Base-by-base conservation (phyloP, 2,888 invertebrate species). In the Diabrotica balteata region DNA sequence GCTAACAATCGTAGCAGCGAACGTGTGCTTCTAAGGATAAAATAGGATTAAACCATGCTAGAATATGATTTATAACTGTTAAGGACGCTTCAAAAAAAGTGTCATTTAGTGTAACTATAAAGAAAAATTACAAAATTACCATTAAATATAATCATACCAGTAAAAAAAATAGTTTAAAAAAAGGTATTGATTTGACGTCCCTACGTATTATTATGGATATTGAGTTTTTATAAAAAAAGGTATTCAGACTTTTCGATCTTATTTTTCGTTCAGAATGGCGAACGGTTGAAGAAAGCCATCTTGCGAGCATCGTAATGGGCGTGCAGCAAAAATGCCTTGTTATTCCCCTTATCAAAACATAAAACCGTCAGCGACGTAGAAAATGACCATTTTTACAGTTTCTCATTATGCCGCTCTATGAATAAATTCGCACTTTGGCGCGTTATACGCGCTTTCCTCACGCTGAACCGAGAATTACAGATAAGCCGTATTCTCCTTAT, bases 381-480 rank as follows among this genome's bases (percentile, higher is more conserved):
- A 85, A 85, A 85, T 85, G 85, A 84, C 84, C 85, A 86, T 86
- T 86, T 86, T 85, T 85, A 85, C 85, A 84, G 85, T 85, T 85
- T 85, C 85, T 85, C 85, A 85, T 86, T 85, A 86, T 85, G 84
- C 83, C 81, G 83, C 81, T 84, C 85, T 85, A 85, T 85, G 85
- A 85, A 85, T 85, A 85, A 85, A 85, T 85, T 85, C 84, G 84
- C 85, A 85, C 85, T 85, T 84, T 78, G 79, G 79, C 80, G 81
- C 82, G 83, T 81, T 80, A 81, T 79, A 80, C 79, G 78, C 79
- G 73, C 77, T 75, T 73, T 77, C 73, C 75, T 76, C 77, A 75
- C 77, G 66, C 76, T 79, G 77, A 79, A 78, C 78, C 79, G 81
- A 79, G 83, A 83, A 83, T 82, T 83, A 81, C 81, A 82, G 83